Evolutionary conservation across 2,797 vertebrate species (phyloP), one percentile per base, ranked within the genome.

Genomic region (Botia almorhae): DNA sequence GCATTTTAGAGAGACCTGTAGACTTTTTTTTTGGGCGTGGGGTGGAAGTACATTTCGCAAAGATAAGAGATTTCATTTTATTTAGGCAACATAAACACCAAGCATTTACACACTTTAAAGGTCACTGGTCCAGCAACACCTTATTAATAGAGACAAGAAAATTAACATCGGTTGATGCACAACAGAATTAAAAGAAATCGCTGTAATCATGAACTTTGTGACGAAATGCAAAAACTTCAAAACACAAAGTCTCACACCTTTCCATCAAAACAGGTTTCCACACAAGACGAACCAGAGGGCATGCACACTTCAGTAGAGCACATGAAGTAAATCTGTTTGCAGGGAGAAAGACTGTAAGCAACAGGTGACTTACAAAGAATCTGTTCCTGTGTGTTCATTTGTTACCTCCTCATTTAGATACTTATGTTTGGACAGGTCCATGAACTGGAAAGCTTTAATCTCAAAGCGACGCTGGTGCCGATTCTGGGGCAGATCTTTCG

Each of bases 281-380:
- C 51, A 83, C 94, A 95, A 0, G 12, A 53, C 26, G 53, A 88
- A n/a, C 89, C 90, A 2, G 29, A 0, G 5, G 87, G 67, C n/a
- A 83, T n/a, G 74, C 93, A 94, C 75, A 94, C 89, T 33, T 93
- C 92, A 17, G 90, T 51, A 0, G 92, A 93, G 77, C 94, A 95
- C 92, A 94, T 93, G 80, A 95, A 94, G 82, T 91, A 91, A 74
- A 95, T 94, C 93, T 94, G 81, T 68, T 21, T 12, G 53, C 6
- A n/a, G 26, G 1, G 11, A 65, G 4, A 10, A 14, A 13, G 36
- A 48, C 29, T 4, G 0, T 6, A 2, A 51, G 4, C 58, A 6
- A 7, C 0, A 16, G 0, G 4, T 23, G 2, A 50, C 11, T 13
- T 19, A 64, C n/a, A 46, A 3, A 55, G 2, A 64, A n/a, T 10